A percentile compares a stretch with the other conserved stretches of the same genome.
Evolutionary conservation across 1,140 invertebrate species (phyloP).

Genomic region (Drosophila lini): DNA sequence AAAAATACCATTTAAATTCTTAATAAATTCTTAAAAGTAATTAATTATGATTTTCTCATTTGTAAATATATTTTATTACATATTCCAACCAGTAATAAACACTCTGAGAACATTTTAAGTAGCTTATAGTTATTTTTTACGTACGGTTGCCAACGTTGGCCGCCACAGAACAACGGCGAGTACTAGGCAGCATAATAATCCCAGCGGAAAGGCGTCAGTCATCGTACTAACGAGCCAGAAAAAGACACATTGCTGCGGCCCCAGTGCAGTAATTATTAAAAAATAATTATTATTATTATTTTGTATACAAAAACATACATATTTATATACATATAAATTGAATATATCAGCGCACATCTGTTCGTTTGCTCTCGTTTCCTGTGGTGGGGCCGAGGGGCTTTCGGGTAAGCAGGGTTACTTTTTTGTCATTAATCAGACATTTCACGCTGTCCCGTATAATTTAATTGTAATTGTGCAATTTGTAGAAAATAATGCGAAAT

Average conservation of each 20-base stretch:
- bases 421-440: constrained; percentile 52
- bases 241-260: constrained; percentile 39
- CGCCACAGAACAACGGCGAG: constrained; percentile 17
- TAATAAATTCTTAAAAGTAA: neutral
- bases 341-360: constrained; percentile 55
- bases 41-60: neutral
- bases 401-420: neutral
- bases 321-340: constrained; percentile 26
- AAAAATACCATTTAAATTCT: no score
- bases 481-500: constrained; percentile 43
- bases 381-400: neutral
- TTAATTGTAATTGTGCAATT: constrained; percentile 57
- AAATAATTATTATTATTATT: constrained; percentile 51
- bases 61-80: neutral
- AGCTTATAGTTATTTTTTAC: constrained; percentile 22
- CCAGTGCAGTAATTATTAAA: constrained; percentile 49
- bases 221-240: constrained; percentile 34
- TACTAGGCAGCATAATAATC: constrained; percentile 44
- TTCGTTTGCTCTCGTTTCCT: constrained; percentile 26
- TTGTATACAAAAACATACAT: constrained; percentile 43
- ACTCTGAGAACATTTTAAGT: neutral
- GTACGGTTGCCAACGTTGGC: constrained; percentile 30
- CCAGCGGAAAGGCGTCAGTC: constrained; percentile 39
- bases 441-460: constrained; percentile 48
- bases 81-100: neutral